These are phyloP conservation scores for Ariolimax columbianus DNA, from an alignment of 2,888 invertebrate species.

Conservation along the genomic window DNA sequence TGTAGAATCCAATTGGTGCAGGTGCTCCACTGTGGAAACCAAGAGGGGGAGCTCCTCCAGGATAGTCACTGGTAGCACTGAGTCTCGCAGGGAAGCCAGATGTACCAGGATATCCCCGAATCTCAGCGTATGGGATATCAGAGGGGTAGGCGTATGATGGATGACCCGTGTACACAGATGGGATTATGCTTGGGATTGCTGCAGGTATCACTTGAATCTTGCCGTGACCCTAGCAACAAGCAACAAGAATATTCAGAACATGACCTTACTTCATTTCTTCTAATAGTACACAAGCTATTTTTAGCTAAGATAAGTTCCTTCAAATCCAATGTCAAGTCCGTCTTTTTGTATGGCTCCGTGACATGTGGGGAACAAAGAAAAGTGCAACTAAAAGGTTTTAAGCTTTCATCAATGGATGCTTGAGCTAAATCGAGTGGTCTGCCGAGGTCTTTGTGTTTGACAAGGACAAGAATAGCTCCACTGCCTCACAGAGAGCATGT, in stretches of 20 bases:
- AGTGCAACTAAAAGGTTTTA: too few species aligned
- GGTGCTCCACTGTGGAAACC: slow-evolving; percentile 73
- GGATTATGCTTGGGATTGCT: slow-evolving; percentile 72
- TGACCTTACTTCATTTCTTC: background rate
- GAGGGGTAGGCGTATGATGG: slow-evolving; percentile 76
- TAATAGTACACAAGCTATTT: too few species aligned
- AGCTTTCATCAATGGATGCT: too few species aligned
- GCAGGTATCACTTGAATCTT: slow-evolving; percentile 70
- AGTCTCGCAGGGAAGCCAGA: slow-evolving; percentile 60
- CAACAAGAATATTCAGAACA: background rate
- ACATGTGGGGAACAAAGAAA: too few species aligned
- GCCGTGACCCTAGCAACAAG: slow-evolving; percentile 70
- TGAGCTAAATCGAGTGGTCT: too few species aligned
- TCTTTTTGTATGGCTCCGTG: too few species aligned
- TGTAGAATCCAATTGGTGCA: slow-evolving; percentile 73
- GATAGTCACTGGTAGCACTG: slow-evolving; percentile 63
- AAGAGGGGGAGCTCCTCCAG: slow-evolving; percentile 75
- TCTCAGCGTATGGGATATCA: slow-evolving; percentile 73
- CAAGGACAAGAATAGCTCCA: too few species aligned
- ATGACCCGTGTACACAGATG: slow-evolving; percentile 77
- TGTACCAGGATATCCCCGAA: slow-evolving; percentile 74
- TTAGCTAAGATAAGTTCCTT: too few species aligned
- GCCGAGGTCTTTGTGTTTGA: too few species aligned
- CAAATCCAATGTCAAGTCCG: too few species aligned
- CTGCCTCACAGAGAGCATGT: too few species aligned